Conservation (phyloP, 2,888 invertebrate genomes). For the Noctua comes region DNA sequence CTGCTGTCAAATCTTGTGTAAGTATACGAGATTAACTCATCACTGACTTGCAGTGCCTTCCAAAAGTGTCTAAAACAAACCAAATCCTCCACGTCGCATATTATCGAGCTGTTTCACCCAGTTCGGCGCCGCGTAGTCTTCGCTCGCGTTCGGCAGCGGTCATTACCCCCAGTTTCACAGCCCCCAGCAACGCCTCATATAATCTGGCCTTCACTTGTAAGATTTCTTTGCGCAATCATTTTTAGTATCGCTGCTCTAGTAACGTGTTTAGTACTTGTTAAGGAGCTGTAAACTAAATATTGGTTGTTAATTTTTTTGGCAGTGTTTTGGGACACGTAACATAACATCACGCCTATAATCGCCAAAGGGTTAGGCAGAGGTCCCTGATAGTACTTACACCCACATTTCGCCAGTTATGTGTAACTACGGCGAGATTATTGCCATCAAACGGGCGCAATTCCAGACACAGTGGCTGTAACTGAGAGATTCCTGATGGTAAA, state of each 20-base stretch:
- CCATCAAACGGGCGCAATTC: too few species aligned
- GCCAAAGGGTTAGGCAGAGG: too few species aligned
- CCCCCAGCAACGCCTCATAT: conserved; percentile 55
- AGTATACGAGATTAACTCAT: neutral
- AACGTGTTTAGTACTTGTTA: conserved; percentile 48
- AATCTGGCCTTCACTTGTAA: conserved; percentile 60
- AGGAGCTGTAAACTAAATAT: conserved; percentile 42
- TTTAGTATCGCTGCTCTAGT: conserved; percentile 42
- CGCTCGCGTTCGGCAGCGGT: conserved; percentile 48
- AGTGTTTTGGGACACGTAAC: too few species aligned
- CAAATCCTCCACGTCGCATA: conserved; percentile 13
- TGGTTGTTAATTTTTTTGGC: conserved; percentile 12
- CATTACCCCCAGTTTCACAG: conserved; percentile 48
- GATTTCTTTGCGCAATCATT: conserved; percentile 58
- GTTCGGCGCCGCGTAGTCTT: conserved; percentile 61
- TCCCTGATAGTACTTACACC: too few species aligned
- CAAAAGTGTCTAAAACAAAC: conserved; percentile 19
- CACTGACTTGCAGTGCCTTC: neutral
- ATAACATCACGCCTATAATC: too few species aligned
- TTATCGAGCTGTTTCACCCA: conserved; percentile 40
- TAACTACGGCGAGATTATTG: too few species aligned
- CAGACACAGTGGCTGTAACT: too few species aligned
- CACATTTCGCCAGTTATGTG: too few species aligned
- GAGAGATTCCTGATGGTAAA: too few species aligned
- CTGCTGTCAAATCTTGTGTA: neutral